Conservation (phyloP, 2,797 vertebrate species). For the Poecilia gillii region DNA sequence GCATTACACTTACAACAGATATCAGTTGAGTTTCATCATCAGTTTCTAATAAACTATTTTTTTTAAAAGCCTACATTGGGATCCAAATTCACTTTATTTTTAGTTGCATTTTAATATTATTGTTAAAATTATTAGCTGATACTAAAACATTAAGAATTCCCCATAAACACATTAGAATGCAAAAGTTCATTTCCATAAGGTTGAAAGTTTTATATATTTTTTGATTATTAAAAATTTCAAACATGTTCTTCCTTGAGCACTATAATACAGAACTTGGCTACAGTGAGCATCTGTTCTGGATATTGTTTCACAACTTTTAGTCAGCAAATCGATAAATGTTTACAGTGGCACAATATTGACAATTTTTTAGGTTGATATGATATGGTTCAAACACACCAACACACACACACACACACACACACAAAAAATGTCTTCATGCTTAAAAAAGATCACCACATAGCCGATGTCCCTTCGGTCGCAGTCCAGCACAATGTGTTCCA, state of each 20-base stretch:
- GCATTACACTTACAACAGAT: neutral
- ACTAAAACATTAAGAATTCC: neutral
- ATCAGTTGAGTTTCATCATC: neutral
- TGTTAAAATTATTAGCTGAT: neutral
- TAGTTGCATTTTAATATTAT: neutral
- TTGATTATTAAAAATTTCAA: neutral
- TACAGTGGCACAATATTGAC: slow-evolving; percentile 59
- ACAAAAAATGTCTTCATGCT: slow-evolving; percentile 81
- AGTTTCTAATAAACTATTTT: neutral
- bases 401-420: neutral
- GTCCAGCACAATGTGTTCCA: slow-evolving; percentile 82
- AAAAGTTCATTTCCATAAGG: neutral
- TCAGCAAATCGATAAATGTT: slow-evolving; percentile 67
- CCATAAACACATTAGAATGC: neutral
- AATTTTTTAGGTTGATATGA: slow-evolving; percentile 53
- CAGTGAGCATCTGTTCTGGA: slow-evolving; percentile 39
- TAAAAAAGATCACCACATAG: slow-evolving; percentile 75
- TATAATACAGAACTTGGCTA: slow-evolving; percentile 35
- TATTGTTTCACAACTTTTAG: slow-evolving; percentile 66
- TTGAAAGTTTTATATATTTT: neutral
- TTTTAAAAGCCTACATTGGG: neutral
- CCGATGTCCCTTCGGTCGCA: slow-evolving; percentile 80
- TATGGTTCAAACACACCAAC: slow-evolving; percentile 43
- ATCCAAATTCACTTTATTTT: neutral
- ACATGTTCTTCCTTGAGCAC: neutral